These are phyloP conservation scores for Brachypterus glaber DNA, from an alignment of 2,888 invertebrate genomes.

Conservation along the genomic window DNA sequence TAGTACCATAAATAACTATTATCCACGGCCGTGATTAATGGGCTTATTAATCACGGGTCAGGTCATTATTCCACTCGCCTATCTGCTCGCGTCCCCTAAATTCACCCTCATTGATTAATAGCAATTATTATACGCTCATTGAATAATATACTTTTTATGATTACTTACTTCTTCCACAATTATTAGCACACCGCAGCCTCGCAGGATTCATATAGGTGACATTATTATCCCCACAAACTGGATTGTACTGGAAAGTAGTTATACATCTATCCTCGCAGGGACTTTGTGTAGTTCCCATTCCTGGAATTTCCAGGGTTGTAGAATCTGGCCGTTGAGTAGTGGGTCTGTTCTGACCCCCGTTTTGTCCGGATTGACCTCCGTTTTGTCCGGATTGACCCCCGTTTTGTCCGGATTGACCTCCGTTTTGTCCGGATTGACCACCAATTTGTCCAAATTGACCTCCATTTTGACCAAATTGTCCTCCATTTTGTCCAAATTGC, in stretches of 20 bases:
- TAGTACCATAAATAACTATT: too few relatives aligned
- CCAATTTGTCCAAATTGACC: background rate
- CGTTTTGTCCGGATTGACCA: background rate
- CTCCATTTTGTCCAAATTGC: background rate
- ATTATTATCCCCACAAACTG: slow-evolving; percentile 33
- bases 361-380: background rate
- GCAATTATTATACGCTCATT: too few relatives aligned
- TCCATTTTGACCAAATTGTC: background rate
- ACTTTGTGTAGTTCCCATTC: slow-evolving; percentile 29
- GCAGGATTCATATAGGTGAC: slow-evolving; percentile 31
- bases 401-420: background rate
- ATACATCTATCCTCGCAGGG: slow-evolving; percentile 30
- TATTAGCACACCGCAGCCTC: slow-evolving; percentile 30
- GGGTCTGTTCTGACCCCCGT: background rate
- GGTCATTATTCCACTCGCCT: too few relatives aligned
- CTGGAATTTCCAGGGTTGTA: slow-evolving; percentile 26
- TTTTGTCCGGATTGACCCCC: background rate
- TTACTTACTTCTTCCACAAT: slow-evolving; percentile 34
- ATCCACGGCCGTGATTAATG: too few relatives aligned
- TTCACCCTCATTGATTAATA: too few relatives aligned
- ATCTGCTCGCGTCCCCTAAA: too few relatives aligned
- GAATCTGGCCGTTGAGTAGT: slow-evolving; percentile 11
- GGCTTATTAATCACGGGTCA: too few relatives aligned
- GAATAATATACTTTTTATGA: too few relatives aligned
- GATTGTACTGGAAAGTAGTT: slow-evolving; percentile 34